phyloP scores from a whole-genome alignment of 2,113 vertebrate genomes.

The Euleptes europaea region DNA sequence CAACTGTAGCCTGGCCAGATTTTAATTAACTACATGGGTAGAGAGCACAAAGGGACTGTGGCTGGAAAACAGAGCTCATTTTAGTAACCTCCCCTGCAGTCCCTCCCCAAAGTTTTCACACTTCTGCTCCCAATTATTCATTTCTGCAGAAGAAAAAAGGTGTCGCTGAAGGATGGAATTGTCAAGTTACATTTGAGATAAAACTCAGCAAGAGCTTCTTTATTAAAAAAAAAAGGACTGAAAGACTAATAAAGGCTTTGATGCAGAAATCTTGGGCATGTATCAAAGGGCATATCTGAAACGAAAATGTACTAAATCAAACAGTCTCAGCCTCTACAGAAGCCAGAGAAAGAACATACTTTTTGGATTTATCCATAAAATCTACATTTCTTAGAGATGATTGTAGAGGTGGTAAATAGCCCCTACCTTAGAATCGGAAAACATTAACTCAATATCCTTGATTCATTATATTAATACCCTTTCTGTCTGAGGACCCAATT shows the following conservation, averaged over 20 bases:
- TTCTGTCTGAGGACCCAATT: background rate
- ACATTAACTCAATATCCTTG: background rate
- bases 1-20: background rate
- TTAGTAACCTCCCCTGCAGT: background rate
- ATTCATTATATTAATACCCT: background rate
- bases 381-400: background rate
- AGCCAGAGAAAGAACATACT: background rate
- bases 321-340: background rate
- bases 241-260: constrained; percentile 4
- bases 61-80: background rate
- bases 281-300: constrained; percentile 1
- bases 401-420: background rate
- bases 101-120: background rate
- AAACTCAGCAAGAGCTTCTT: background rate
- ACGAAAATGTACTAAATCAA: background rate
- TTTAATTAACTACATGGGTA: background rate
- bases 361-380: fast-evolving
- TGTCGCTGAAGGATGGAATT: background rate
- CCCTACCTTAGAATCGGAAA: background rate
- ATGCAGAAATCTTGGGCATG: background rate
- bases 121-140: background rate
- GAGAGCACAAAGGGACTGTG: background rate
- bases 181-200: background rate
- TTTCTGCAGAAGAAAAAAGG: background rate
- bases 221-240: background rate